Percentiles rank a stretch among this genome's conserved stretches.
Conservation (phyloP, 2,113 vertebrate species). For the Arvicanthis niloticus region DNA sequence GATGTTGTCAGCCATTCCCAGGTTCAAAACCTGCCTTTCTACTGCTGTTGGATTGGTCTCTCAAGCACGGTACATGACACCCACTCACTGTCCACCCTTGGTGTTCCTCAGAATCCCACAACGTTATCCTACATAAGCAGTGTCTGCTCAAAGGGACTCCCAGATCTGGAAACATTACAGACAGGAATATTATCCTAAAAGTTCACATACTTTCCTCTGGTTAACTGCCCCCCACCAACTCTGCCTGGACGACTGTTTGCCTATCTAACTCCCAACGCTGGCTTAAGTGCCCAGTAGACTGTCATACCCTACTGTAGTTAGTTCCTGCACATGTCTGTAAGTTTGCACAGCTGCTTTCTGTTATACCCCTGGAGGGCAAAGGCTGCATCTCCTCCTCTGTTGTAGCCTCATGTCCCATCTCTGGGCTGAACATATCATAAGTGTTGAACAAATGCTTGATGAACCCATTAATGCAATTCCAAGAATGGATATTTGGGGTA, state of each 20-base stretch:
- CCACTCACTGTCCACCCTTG: neutral
- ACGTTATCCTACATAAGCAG: too few species aligned
- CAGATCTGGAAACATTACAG: neutral
- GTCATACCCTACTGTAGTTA: neutral
- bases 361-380: neutral
- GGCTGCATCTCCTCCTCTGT: neutral
- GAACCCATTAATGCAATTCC: neutral
- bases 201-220: neutral
- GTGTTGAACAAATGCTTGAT: neutral
- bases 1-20: accelerated
- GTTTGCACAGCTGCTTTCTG: neutral
- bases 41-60: neutral
- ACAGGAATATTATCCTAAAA: neutral
- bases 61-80: neutral
- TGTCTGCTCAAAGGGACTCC: neutral
- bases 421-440: accelerated
- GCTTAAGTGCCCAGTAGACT: neutral
- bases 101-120: neutral
- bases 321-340: neutral
- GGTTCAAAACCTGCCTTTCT: neutral
- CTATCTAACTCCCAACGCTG: accelerated
- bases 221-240: neutral
- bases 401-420: too few species aligned
- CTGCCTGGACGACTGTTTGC: neutral
- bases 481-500: neutral